These are phyloP conservation scores for Aethes cnicana DNA, from an alignment of 2,888 invertebrate species.

Conservation along the genomic window DNA sequence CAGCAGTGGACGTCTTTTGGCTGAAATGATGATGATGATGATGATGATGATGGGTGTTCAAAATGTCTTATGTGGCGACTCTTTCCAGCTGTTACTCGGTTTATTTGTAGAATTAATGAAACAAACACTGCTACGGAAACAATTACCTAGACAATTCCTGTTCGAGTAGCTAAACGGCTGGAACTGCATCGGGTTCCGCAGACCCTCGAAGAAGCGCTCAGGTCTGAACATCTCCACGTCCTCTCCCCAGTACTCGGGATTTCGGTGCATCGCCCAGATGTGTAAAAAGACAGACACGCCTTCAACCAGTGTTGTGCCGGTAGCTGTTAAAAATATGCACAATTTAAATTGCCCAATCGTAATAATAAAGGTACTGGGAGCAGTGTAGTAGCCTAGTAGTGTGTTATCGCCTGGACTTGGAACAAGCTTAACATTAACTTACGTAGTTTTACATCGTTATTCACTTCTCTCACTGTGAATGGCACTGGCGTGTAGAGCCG, in stretches of 20 bases:
- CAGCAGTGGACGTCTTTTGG: too few relatives aligned
- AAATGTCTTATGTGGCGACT: too few relatives aligned
- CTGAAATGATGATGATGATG: too few relatives aligned
- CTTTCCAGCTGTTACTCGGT: too few relatives aligned
- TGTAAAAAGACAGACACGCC: background rate
- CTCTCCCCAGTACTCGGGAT: slow-evolving; percentile 8
- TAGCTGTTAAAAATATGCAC: slow-evolving; percentile 1
- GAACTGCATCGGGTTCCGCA: slow-evolving; percentile 3
- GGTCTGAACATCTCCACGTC: slow-evolving; percentile 1
- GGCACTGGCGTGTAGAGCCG: slow-evolving; percentile 50
- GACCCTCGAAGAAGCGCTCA: background rate
- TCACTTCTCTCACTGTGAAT: slow-evolving; percentile 41
- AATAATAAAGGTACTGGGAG: too few relatives aligned
- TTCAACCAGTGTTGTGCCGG: background rate
- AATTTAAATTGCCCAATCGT: too few relatives aligned
- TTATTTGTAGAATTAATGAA: too few relatives aligned
- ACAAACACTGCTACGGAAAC: too few relatives aligned
- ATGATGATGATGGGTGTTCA: too few relatives aligned
- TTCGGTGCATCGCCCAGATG: slow-evolving; percentile 1
- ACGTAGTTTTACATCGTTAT: slow-evolving; percentile 41
- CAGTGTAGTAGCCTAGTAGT: too few relatives aligned
- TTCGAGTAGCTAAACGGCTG: slow-evolving; percentile 5
- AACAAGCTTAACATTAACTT: too few relatives aligned
- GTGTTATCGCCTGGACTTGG: too few relatives aligned
- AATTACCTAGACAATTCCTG: slow-evolving; percentile 2